Conservation (phyloP, 2,113 vertebrate species). For the Corythornis cristatus region DNA sequence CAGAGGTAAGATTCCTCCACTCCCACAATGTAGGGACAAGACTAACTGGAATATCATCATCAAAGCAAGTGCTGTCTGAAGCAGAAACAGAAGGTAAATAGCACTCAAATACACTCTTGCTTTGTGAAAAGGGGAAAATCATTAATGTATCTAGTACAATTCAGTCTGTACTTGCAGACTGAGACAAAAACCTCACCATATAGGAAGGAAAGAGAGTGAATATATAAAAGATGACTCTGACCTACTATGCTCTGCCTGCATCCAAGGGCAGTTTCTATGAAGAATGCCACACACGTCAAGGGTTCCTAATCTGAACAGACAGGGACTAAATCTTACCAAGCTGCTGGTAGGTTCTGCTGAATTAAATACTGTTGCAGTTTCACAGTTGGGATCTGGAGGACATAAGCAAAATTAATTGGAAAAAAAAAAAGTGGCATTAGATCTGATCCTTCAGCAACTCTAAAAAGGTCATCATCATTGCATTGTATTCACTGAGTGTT, state of each 20-base stretch:
- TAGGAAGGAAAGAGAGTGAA: not conserved
- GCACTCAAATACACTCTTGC: not conserved
- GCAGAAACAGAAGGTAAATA: not conserved
- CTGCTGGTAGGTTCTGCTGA: constrained; percentile 80
- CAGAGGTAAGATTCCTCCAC: not conserved
- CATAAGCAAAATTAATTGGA: not conserved
- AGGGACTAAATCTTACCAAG: constrained; percentile 78
- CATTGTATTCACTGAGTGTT: not conserved
- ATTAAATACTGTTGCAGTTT: constrained; percentile 78
- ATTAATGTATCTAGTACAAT: not conserved
- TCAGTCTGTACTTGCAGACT: not conserved
- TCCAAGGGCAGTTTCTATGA: not conserved
- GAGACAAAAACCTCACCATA: not conserved
- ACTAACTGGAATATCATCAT: not conserved
- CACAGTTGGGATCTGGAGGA: constrained; percentile 82
- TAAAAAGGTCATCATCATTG: not conserved
- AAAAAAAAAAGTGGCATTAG: not conserved
- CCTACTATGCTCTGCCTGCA: not conserved
- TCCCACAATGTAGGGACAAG: not conserved
- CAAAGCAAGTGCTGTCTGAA: not conserved
- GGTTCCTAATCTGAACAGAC: not conserved
- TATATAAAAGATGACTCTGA: not conserved
- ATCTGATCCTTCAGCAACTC: not conserved
- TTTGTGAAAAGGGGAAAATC: not conserved
- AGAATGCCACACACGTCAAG: not conserved